These are phyloP conservation scores for Prietella phreatophila DNA, from an alignment of 2,113 vertebrate genomes.

Conservation along the genomic window DNA sequence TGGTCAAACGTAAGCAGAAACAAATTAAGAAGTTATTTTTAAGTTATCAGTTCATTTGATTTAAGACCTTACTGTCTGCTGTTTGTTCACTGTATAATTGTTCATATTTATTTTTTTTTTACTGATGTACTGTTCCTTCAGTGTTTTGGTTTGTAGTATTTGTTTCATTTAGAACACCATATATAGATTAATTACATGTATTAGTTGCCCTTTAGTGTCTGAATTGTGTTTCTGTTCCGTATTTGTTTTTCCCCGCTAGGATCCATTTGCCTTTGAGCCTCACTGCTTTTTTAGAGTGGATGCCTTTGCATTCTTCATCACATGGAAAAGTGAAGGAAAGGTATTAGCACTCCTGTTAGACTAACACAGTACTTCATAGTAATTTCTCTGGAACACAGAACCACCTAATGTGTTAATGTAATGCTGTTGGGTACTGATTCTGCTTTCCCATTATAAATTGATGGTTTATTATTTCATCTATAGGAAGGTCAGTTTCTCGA, in stretches of 20 bases:
- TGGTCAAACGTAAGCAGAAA: background rate
- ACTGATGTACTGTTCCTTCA: background rate
- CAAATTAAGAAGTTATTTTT: background rate
- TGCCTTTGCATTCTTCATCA: conserved; percentile 94
- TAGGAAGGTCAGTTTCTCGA: conserved; percentile 98
- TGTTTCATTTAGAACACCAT: background rate
- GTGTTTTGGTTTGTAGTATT: background rate
- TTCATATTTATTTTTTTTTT: background rate
- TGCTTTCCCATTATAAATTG: background rate
- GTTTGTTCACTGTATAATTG: background rate
- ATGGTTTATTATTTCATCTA: conserved; percentile 43
- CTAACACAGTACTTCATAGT: background rate
- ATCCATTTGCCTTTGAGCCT: conserved; percentile 92
- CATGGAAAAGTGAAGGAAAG: conserved; percentile 98
- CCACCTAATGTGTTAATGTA: background rate
- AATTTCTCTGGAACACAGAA: background rate
- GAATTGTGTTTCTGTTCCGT: background rate
- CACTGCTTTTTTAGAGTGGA: conserved; percentile 93
- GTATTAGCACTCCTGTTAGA: conserved; percentile 65
- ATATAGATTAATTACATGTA: background rate
- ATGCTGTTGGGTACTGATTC: background rate
- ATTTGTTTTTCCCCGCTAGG: conserved; percentile 70
- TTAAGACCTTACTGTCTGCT: background rate
- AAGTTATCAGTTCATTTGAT: background rate
- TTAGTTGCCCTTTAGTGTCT: background rate